phyloP scores from a whole-genome alignment of 2,888 invertebrate species.

The Sicus ferrugineus region DNA sequence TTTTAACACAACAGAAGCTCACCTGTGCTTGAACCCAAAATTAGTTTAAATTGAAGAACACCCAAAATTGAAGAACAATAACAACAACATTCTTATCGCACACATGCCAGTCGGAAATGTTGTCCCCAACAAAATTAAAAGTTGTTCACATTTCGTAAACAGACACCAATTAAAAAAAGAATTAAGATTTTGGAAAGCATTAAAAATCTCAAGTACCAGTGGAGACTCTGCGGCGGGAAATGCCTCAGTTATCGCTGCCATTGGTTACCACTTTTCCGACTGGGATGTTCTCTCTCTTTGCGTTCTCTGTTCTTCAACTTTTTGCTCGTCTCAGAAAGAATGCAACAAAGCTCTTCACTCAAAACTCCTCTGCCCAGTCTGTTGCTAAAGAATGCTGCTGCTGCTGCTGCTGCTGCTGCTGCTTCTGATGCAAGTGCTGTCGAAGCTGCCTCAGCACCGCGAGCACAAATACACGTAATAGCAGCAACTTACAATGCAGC shows the following conservation, averaged over 20 bases:
- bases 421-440: too few relatives aligned
- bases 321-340: not conserved
- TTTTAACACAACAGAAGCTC: not conserved
- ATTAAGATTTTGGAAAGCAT: too few relatives aligned
- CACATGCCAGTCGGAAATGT: too few relatives aligned
- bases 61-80: not conserved
- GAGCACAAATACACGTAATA: conserved; percentile 36
- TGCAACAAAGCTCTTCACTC: conserved; percentile 17
- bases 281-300: not conserved
- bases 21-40: not conserved
- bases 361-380: conserved; percentile 29
- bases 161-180: too few relatives aligned
- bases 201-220: not conserved
- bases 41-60: not conserved
- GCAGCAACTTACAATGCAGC: conserved; percentile 42
- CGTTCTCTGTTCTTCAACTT: not conserved
- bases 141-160: not conserved
- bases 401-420: not conserved
- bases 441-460: not conserved
- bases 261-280: not conserved
- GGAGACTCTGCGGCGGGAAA: not conserved
- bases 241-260: not conserved
- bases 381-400: conserved; percentile 12
- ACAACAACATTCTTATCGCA: not conserved
- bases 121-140: not conserved